Percentiles rank a stretch among this genome's conserved stretches.
Evolutionary conservation across 2,113 vertebrate genomes (phyloP).

Genomic region (Cervus canadensis): DNA sequence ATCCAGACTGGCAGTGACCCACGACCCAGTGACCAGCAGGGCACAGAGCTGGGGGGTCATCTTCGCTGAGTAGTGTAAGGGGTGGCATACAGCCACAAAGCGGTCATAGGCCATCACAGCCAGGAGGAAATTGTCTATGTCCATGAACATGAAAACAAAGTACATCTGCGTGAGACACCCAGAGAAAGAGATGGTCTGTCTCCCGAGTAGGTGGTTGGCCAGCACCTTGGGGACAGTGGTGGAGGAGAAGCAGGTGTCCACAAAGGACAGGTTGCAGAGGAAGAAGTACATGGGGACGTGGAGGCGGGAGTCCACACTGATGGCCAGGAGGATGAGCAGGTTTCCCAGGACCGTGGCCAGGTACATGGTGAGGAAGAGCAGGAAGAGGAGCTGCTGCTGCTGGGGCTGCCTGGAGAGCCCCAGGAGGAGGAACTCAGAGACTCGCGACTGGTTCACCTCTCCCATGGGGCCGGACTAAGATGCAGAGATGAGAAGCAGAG

Average conservation of each 20-base stretch:
- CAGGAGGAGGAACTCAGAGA: constrained; percentile 46
- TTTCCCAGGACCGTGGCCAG: constrained; percentile 60
- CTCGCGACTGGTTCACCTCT: not conserved
- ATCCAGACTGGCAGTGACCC: constrained; percentile 6
- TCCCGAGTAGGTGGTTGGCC: not conserved
- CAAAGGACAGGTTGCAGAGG: constrained; percentile 65
- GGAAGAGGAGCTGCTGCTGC: constrained; percentile 50
- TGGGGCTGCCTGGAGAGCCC: constrained; percentile 60
- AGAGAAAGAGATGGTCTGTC: constrained; percentile 59
- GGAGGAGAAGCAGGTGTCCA: constrained; percentile 72
- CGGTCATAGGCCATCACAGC: constrained; percentile 72
- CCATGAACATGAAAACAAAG: constrained; percentile 19
- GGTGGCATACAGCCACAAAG: constrained; percentile 64
- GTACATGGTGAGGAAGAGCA: constrained; percentile 65
- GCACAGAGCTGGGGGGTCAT: constrained; percentile 37
- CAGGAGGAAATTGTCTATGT: constrained; percentile 75
- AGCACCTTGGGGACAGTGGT: constrained; percentile 70
- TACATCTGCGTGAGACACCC: constrained; percentile 68
- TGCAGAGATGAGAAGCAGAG: not conserved
- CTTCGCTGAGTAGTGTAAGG: constrained; percentile 29
- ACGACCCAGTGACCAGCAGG: constrained; percentile 36
- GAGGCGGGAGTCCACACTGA: constrained; percentile 8
- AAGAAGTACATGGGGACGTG: constrained; percentile 72
- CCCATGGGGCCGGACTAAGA: not conserved
- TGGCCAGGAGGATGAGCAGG: constrained; percentile 40